These are phyloP conservation scores for Pomatorhinus ruficollis DNA, from an alignment of 2,113 vertebrate genomes.

Conservation along the genomic window DNA sequence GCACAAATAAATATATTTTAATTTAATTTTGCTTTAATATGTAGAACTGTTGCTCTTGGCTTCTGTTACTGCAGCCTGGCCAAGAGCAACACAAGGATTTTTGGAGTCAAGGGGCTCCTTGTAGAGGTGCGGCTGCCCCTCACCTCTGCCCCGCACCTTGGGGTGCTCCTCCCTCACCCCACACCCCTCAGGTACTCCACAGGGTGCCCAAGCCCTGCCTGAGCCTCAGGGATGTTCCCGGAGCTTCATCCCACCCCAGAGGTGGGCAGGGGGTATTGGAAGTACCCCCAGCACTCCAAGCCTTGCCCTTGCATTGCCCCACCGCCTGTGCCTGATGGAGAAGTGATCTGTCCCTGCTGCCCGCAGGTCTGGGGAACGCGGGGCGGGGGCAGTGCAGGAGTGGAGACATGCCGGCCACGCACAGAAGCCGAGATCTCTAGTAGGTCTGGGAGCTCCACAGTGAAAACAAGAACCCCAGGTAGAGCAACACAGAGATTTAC, in stretches of 20 bases:
- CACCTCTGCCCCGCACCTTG: not conserved
- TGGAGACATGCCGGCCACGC: rapidly evolving
- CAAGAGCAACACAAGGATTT: constrained; percentile 35
- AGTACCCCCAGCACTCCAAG: not conserved
- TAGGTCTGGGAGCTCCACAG: not conserved
- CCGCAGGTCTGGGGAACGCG: rapidly evolving
- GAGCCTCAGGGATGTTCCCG: not conserved
- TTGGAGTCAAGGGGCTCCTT: constrained; percentile 17
- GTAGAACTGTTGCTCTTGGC: constrained; percentile 66
- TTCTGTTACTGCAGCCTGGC: not conserved
- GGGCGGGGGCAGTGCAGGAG: not conserved
- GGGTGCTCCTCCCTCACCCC: not conserved
- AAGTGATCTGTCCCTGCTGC: not conserved
- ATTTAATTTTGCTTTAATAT: constrained; percentile 66
- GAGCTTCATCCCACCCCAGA: not conserved
- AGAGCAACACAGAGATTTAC: constrained; percentile 33
- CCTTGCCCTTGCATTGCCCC: not conserved
- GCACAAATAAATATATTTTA: constrained; percentile 41
- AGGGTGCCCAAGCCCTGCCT: not conserved
- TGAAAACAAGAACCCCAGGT: constrained; percentile 36
- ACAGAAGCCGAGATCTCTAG: constrained; percentile 1
- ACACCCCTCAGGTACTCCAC: not conserved
- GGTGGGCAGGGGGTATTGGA: rapidly evolving
- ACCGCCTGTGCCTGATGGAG: no score
- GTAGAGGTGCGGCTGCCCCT: not conserved